Evolutionary conservation across 2,113 vertebrate genomes (phyloP), one percentile per base, ranked within the genome.

Genomic region (Dendrocopos noguchii): DNA sequence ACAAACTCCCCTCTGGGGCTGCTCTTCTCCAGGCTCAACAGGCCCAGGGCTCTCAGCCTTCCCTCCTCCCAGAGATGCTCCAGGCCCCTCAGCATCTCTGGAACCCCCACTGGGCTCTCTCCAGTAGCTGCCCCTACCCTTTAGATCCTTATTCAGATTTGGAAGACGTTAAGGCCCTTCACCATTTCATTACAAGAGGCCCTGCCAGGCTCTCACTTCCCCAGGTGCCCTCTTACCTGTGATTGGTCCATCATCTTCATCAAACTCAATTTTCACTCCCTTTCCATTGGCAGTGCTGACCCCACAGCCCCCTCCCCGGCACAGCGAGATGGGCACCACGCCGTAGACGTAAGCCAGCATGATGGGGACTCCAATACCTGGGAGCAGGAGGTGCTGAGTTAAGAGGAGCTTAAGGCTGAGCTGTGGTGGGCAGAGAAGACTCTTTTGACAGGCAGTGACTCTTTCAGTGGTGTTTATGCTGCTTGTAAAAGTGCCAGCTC

Each of bases 261-360:
- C 99, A 88, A 99, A 99, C 96, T 99, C 99, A 28, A 99, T 99
- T 89, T 99, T 98, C 27, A 99, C 98, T 1, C 99, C 99, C 33
- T 99, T 98, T 1, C 99, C 99, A 3, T 99, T 99, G 90, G 99
- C 99, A 24, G 99, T 98, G 97, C 99, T 99, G 47, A 99, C 99
- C 1, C 99, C 99, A 33, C 99, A 99, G 91, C 99, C 99, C 2
- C 99, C 99, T 0, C 99, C 99, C 13, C 99, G 98, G 95, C 99
- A 99, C 95, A 99, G 98, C 11, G 99, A 99, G 94, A 99, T 99
- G 44, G 99, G 99, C 79, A 99, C 99, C 5, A 99, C 99, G 0
- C 99, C 99, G 24, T 99, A 99, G 67, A 99, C 99, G 8, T 99
- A 99, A 6, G 99, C 99, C 98, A 99, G 87, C 99, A 99, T 99